Evolutionary conservation across 2,113 vertebrate species (phyloP).

Genomic region (Rhinogobius similis): DNA sequence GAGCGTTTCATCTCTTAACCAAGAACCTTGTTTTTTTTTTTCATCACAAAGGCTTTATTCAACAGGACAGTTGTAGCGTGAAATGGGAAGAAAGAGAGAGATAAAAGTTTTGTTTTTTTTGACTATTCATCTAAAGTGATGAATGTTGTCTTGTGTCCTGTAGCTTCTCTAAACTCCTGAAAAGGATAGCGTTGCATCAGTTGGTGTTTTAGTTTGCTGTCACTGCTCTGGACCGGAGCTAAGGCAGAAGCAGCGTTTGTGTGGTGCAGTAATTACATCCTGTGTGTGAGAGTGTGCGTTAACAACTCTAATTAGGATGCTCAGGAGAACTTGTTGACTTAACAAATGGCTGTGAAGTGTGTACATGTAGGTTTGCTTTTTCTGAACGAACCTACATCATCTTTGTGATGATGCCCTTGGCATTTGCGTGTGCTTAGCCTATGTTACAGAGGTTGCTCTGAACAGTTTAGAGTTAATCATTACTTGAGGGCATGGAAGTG

Average conservation of each 20-base stretch:
- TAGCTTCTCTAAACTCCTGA: conserved; percentile 26
- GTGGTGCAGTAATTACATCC: conserved; percentile 49
- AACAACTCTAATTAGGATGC: conserved; percentile 51
- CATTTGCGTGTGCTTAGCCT: conserved; percentile 28
- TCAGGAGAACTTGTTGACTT: conserved; percentile 55
- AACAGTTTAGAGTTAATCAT: conserved; percentile 62
- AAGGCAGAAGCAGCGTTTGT: conserved; percentile 30
- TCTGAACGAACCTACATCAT: conserved; percentile 13
- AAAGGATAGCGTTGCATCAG: conserved; percentile 40
- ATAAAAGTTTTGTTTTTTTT: conserved; percentile 41
- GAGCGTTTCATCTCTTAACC: conserved; percentile 40
- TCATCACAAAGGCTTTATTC: too few species aligned
- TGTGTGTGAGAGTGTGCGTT: conserved; percentile 33
- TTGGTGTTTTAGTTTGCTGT: conserved; percentile 20
- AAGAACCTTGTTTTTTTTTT: too few species aligned
- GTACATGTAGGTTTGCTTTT: conserved; percentile 19
- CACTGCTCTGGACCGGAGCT: conserved; percentile 9
- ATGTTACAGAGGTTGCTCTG: background rate
- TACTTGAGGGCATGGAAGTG: conserved; percentile 50
- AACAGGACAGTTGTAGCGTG: too few species aligned
- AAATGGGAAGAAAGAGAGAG: too few species aligned
- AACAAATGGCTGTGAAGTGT: conserved; percentile 48
- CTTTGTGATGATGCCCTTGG: conserved; percentile 8
- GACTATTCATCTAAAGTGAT: conserved; percentile 29
- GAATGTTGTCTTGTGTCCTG: conserved; percentile 31